Percentiles rank a stretch among this genome's conserved stretches.
phyloP scores from a whole-genome alignment of 2,888 invertebrate species.

The Himalopsyche japonica region DNA sequence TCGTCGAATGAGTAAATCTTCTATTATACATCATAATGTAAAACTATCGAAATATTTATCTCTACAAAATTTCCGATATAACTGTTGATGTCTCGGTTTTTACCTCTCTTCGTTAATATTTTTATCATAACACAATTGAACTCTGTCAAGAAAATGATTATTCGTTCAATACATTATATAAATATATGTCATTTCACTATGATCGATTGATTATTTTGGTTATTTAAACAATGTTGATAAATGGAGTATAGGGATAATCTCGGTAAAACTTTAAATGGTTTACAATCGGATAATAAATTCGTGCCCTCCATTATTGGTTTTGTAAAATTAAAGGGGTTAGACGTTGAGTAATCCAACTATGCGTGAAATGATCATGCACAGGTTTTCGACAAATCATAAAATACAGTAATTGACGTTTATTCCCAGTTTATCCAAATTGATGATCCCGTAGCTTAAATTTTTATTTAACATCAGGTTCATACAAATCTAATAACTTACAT shows the following conservation, averaged over 20 bases:
- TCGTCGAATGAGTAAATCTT: no score
- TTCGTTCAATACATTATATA: no score
- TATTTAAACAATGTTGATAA: not conserved
- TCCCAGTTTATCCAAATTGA: not conserved
- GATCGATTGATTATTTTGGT: not conserved
- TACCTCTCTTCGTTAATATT: no score
- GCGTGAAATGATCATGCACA: not conserved
- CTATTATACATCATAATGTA: no score
- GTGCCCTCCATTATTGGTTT: not conserved
- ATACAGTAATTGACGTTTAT: not conserved
- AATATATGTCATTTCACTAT: not conserved
- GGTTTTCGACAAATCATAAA: not conserved
- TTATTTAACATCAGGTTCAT: no score
- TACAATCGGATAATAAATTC: not conserved
- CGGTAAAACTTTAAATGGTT: not conserved
- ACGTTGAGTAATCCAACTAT: not conserved
- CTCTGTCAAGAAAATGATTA: no score
- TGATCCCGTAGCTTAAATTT: not conserved
- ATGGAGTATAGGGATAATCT: not conserved
- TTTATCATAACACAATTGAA: no score
- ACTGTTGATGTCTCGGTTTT: no score
- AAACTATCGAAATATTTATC: no score
- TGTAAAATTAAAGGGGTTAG: not conserved
- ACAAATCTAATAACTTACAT: no score
- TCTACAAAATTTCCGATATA: no score